Evolutionary conservation across 2,113 vertebrate species (phyloP).

Genomic region (Ageneiosus marmoratus): DNA sequence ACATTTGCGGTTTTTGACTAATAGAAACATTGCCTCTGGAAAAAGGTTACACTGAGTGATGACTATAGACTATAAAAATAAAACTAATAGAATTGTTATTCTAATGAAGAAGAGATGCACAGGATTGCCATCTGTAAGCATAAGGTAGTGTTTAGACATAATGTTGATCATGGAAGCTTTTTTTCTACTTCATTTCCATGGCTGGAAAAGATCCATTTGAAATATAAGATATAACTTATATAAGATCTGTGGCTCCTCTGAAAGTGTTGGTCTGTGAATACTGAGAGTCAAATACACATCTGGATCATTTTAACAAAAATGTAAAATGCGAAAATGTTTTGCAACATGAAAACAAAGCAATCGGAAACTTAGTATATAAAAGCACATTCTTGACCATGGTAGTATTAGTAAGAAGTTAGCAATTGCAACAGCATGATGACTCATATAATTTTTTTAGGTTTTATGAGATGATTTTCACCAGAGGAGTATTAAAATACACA

Average conservation of each 20-base stretch:
- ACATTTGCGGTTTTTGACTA: neutral
- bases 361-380: neutral
- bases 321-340: neutral
- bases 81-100: neutral
- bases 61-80: neutral
- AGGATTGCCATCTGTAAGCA: neutral
- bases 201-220: neutral
- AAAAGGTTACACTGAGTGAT: neutral
- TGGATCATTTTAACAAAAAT: neutral
- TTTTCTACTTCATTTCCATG: neutral
- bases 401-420: neutral
- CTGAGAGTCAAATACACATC: neutral
- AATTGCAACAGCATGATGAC: no score
- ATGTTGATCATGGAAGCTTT: neutral
- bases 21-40: neutral
- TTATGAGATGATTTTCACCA: neutral
- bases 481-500: conserved; percentile 34
- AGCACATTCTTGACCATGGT: neutral
- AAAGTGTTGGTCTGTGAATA: neutral
- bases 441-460: neutral
- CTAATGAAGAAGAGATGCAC: neutral
- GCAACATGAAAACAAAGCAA: neutral
- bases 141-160: neutral
- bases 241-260: neutral
- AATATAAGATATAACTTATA: neutral